Base-by-base conservation (phyloP, 2,797 vertebrate genomes). In the Anniella stebbinsi region DNA sequence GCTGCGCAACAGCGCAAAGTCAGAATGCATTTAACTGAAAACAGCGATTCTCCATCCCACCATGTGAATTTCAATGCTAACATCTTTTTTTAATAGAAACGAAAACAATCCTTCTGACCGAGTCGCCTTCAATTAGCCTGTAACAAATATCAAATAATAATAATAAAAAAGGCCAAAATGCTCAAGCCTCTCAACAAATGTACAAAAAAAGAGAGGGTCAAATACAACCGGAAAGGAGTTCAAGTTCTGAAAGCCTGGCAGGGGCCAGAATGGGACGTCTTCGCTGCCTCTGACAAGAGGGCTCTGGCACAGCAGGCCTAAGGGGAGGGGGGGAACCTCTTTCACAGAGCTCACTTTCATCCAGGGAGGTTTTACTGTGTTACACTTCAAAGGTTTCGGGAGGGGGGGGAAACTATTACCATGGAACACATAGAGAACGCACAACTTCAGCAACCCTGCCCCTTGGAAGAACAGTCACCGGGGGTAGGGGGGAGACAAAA, bases 41-140 rank as follows among this genome's bases (percentile, higher is more conserved):
- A 72, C 9, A 28, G 9, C 4, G 48, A 33, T 18, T 38, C 63
- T 41, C 54, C 10, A n/a, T 21, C 30, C 33, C 17, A 3, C 48
- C 30, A 6, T 21, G 63, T 69, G 57, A 87, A 76, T 15, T 48
- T 82, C 87, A 48, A 48, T 30, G 38, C 21, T 8, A 54, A 84
- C 57, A 23, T 66, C 15, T 84, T 51, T 60, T 86, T 89, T 83
- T 90, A 87, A 90, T 76, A 90, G 60, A 90, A 89, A 67, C 78
- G n/a, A 75, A 86, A 83, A 89, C 88, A 81, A 87, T 83, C 80
- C 86, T 90, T 87, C 70, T 45, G 45, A 84, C 51, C 36, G 69
- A 77, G 30, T 69, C 72, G 77, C 72, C 63, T 90, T 83, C 80
- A 45, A 36, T 15, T 12, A 57, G 45, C 60, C 72, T 77, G 72